Evolutionary conservation across 1,140 invertebrate genomes (phyloP).

Genomic region (Metaphire vulgaris): DNA sequence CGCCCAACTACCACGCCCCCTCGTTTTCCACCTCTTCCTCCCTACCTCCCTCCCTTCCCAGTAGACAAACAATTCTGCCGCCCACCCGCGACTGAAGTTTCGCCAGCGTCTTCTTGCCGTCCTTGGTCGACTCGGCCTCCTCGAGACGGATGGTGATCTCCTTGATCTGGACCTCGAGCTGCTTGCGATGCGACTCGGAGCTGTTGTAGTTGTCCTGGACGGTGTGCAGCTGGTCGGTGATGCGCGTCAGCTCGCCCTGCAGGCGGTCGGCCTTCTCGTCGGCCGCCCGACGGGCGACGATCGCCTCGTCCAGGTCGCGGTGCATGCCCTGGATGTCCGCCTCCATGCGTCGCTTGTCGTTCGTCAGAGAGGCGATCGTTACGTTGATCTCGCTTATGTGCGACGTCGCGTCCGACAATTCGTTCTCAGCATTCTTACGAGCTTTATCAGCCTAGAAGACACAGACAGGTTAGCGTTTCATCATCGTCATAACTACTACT

Average conservation of each 20-base stretch:
- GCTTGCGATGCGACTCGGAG: conserved; percentile 50
- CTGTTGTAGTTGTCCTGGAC: conserved; percentile 53
- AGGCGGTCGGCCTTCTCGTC: conserved; percentile 46
- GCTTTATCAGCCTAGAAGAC: conserved; percentile 46
- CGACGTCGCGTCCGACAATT: conserved; percentile 41
- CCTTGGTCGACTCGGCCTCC: conserved; percentile 49
- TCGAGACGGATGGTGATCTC: conserved; percentile 52
- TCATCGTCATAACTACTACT: no score
- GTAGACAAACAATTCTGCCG: no score
- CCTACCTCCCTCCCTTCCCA: no score
- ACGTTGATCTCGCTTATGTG: conserved; percentile 45
- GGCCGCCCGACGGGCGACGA: conserved; percentile 60
- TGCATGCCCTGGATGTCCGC: conserved; percentile 53
- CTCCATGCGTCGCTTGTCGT: conserved; percentile 52
- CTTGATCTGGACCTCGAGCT: conserved; percentile 51
- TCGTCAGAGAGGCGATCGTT: conserved; percentile 44
- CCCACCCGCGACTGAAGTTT: conserved; percentile 50
- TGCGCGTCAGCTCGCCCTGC: conserved; percentile 42
- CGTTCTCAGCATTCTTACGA: conserved; percentile 50
- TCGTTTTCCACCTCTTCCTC: no score
- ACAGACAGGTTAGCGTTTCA: no score
- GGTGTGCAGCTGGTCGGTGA: conserved; percentile 48
- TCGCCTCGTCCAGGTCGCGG: conserved; percentile 89
- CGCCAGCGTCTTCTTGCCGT: conserved; percentile 51
- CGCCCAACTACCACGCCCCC: no score